A percentile compares a stretch with the other conserved stretches of the same genome.
Conservation (phyloP, 2,888 invertebrate species). For the Lamellibrachia columna region DNA sequence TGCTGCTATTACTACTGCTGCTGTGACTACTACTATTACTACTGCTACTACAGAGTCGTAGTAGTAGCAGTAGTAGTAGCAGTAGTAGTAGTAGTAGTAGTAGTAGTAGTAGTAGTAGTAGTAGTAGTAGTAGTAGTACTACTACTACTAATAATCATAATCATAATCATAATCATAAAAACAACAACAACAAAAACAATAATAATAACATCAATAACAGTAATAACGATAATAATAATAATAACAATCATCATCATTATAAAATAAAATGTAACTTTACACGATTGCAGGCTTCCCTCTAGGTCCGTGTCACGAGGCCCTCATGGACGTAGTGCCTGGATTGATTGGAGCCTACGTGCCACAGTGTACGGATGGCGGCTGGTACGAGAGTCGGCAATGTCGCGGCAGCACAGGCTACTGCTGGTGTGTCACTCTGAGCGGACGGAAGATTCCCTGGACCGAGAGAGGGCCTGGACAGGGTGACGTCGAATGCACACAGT, state of each 20-base stretch:
- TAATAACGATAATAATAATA: too few species aligned
- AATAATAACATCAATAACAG: too few species aligned
- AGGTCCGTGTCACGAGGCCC: background rate
- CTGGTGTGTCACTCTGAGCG: conserved; percentile 93
- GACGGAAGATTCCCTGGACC: conserved; percentile 61
- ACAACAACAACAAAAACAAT: background rate
- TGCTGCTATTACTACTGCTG: background rate
- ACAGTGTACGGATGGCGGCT: conserved; percentile 86
- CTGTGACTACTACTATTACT: too few species aligned
- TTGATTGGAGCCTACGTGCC: conserved; percentile 77
- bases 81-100: too few species aligned
- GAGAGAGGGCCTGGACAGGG: background rate
- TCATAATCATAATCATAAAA: too few species aligned
- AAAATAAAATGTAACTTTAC: too few species aligned
- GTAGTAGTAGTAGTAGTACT: too few species aligned
- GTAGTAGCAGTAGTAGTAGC: too few species aligned
- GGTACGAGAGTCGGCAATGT: conserved; percentile 86
- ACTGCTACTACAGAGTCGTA: too few species aligned
- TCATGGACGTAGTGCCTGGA: background rate
- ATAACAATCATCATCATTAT: too few species aligned
- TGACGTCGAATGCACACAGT: background rate
- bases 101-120: too few species aligned
- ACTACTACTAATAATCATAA: background rate
- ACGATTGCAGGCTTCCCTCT: background rate
- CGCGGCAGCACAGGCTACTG: conserved; percentile 87